Base-by-base conservation (phyloP, 2,113 vertebrate species). In the Uria aalge region DNA sequence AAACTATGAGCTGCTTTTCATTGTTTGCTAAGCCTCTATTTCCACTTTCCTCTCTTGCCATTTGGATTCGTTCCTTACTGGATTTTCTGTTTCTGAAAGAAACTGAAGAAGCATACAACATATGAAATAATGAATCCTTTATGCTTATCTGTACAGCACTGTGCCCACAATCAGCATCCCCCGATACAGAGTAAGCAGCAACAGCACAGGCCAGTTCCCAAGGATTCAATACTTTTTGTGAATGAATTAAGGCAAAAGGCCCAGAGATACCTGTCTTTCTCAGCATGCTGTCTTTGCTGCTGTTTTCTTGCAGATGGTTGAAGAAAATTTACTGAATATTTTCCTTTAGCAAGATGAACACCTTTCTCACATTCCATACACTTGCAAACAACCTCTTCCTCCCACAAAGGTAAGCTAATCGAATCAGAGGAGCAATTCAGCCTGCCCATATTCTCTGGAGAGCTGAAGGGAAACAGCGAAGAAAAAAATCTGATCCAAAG, bases 1-100 rank as follows among this genome's bases (percentile, higher is more conserved):
- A 85, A 96, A 94, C 90, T 50, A 38, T 57, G 85, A 95, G 91
- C 88, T 96, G 91, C 71, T 95, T 96, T 32, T 92, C 90, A 75
- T 90, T 88, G 91, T 92, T 96, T 85, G 62, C 89, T 97, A 92
- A 93, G 91, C 74, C 57, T 69, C 90, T 41, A 47, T 66, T 96
- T 93, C 88, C 90, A 96, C 75, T 90, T 88, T 19, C 56, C 27
- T 84, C 73, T 92, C 18, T 48, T 59, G 48, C 74, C 69, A 78
- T 72, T 79, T 90, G 80, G 80, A 89, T 56, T 68, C 45, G 41
- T 76, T 94, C 77, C 57, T 82, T 76, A 79, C 67, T 73, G 45
- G 45, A 87, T 87, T 94, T 92, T 84, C 56, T 67, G 6, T 45
- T 86, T 94, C 69, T 87, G 29, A 91, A 92, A 81, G 69, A 64